Conservation (phyloP, 2,797 vertebrate genomes). For the Sarcophilus harrisii region DNA sequence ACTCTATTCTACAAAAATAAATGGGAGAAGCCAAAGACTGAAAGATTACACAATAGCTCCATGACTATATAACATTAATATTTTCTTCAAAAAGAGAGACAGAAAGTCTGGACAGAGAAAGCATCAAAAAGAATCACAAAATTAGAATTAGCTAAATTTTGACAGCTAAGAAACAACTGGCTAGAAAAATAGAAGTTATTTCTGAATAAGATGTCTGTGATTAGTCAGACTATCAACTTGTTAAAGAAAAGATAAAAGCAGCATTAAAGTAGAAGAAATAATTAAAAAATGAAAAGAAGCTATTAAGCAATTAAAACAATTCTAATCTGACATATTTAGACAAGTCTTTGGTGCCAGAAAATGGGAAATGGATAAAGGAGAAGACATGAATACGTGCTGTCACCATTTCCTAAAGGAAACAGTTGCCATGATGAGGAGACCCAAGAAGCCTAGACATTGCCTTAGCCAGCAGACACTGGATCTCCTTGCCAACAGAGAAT, state of each 20-base stretch:
- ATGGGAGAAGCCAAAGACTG: neutral
- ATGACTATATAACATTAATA: neutral
- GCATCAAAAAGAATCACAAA: neutral
- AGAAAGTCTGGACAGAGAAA: constrained; percentile 2
- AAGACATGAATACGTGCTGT: neutral
- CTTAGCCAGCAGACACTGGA: neutral
- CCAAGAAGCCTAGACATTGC: neutral
- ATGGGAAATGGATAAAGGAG: neutral
- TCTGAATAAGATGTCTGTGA: neutral
- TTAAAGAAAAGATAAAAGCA: neutral
- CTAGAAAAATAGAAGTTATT: neutral
- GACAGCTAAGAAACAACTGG: neutral
- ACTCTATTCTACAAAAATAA: neutral
- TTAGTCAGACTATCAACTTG: neutral
- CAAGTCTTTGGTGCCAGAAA: neutral
- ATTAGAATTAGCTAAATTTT: neutral
- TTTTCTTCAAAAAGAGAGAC: neutral
- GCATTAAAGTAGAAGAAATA: neutral
- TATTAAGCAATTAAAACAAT: neutral
- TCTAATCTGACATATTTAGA: neutral
- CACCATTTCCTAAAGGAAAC: neutral
- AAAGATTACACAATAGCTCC: neutral
- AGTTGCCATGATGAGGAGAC: neutral
- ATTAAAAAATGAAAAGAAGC: neutral
- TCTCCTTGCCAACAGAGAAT: neutral